Evolutionary conservation across 2,113 vertebrate species (phyloP), one percentile per base, ranked within the genome.

Genomic region (Trematocara unimaculatum): DNA sequence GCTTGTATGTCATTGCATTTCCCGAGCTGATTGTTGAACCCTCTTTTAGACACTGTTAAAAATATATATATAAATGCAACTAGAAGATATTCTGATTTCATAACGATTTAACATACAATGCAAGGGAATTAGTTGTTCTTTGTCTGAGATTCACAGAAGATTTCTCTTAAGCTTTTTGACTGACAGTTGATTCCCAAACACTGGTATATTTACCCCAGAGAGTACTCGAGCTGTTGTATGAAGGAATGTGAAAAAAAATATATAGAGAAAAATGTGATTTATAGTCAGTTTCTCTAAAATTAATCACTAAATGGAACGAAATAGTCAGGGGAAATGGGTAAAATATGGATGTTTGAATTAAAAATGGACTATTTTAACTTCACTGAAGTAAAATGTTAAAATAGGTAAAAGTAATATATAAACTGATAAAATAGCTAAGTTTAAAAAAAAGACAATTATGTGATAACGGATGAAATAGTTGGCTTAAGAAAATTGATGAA

Each of bases 1-100:
- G 93, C 90, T 95, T 93, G 93, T 89, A 91, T 92, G 93, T 93
- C 91, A 87, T 89, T 74, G 45, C 58, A 79, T 92, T 92, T 94
- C 49, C 88, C 88, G 80, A 64, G 8, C 89, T 60, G 62, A 86
- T 87, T 84, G 62, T 83, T 89, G 67, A 83, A 56, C 88, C 67
- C 81, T 88, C 70, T 84, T 85, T 88, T 54, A 89, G 58, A 79
- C 78, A 12, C 38, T 84, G 26, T 90, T 8, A 87, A 38, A 62
- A 80, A 60, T 8, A 90, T 0, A 20, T 2, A 42, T 10, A 26
- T 26, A 26, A 82, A 31, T 47, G 15, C 12, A 54, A 72, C 67
- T 81, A 62, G 14, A 84, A 51, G 6, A 29, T 77, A 31, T 49
- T 31, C 10, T 5, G 45, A 31, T 77, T 49, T 77, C 23, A 18